phyloP scores from a whole-genome alignment of 2,888 invertebrate species.

The Rhaphigaster nebulosa region DNA sequence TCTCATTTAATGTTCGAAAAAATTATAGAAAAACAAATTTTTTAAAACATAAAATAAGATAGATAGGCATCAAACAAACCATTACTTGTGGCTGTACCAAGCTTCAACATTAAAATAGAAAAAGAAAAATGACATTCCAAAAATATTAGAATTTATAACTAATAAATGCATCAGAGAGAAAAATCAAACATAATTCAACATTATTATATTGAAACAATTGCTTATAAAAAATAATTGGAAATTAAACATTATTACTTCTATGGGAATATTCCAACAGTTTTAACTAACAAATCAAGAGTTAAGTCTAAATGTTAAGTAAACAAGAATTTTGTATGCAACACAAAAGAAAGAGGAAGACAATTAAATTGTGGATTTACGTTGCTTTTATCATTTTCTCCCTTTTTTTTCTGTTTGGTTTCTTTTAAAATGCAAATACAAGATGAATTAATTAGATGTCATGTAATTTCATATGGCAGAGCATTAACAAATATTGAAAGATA shows the following conservation, averaged over 20 bases:
- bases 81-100: neutral
- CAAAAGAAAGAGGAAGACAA: constrained; percentile 9
- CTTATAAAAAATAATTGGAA: neutral
- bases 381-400: neutral
- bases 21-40: neutral
- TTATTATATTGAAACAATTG: neutral
- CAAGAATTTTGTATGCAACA: neutral
- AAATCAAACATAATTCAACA: neutral
- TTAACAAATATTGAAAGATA: neutral
- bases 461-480: neutral
- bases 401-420: neutral
- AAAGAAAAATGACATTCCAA: neutral
- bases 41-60: neutral
- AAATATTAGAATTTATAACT: neutral
- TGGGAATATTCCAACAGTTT: neutral
- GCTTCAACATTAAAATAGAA: neutral
- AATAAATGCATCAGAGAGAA: constrained; percentile 15
- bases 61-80: neutral
- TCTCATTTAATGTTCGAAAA: neutral
- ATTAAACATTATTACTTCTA: neutral
- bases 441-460: neutral
- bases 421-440: neutral
- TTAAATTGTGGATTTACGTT: neutral
- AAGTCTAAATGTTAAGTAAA: neutral
- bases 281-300: neutral